Conservation (phyloP, 2,888 invertebrate species). For the Sisyra nigra region DNA sequence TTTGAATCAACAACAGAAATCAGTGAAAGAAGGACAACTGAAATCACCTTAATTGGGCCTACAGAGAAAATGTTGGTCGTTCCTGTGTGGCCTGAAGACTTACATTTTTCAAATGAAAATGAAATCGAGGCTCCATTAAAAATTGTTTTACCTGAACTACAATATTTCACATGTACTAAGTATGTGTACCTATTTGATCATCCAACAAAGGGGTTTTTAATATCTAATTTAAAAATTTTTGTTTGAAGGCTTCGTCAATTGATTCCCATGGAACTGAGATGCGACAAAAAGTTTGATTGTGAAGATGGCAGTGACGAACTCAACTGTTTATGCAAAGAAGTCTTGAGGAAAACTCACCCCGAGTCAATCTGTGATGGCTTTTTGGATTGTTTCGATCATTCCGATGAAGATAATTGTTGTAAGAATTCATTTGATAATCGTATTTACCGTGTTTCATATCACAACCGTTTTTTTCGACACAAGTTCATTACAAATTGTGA, state of each 20-base stretch:
- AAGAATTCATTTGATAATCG: constrained; percentile 20
- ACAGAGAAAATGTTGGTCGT: too few species aligned
- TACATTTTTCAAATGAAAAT: too few species aligned
- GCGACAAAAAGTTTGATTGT: constrained; percentile 56
- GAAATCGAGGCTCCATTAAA: too few species aligned
- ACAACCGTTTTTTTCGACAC: too few species aligned
- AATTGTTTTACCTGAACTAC: too few species aligned
- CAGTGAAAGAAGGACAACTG: neutral
- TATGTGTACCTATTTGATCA: too few species aligned
- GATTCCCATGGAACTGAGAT: constrained; percentile 40
- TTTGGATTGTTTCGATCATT: constrained; percentile 54
- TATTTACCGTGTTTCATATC: too few species aligned
- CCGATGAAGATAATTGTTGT: constrained; percentile 62
- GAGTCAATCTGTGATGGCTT: constrained; percentile 57
- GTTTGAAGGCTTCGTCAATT: constrained; percentile 45
- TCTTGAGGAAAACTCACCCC: constrained; percentile 33
- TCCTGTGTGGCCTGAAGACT: too few species aligned
- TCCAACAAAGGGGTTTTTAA: too few species aligned
- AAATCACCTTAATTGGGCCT: too few species aligned
- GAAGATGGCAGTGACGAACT: constrained; percentile 71
- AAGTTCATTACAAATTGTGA: too few species aligned
- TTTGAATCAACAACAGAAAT: neutral
- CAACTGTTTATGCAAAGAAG: constrained; percentile 56
- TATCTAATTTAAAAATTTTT: neutral
- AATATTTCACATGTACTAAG: too few species aligned